Percentiles rank a stretch among this genome's conserved stretches.
These are phyloP conservation scores for Nothobranchius kuhntae DNA, from an alignment of 2,113 vertebrate genomes.

Conservation along the genomic window DNA sequence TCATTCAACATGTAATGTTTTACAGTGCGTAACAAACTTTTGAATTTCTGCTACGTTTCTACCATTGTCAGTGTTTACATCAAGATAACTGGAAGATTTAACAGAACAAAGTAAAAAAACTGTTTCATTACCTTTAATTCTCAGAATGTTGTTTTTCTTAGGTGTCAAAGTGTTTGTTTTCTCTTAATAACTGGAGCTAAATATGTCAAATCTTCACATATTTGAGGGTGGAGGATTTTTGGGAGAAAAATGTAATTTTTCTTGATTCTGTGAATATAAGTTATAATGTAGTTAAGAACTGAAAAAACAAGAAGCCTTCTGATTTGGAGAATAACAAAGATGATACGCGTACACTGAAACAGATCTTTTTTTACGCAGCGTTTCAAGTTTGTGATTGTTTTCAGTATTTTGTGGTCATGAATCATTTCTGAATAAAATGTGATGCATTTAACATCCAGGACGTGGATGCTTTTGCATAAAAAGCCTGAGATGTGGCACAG, in stretches of 20 bases:
- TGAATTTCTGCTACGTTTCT: conserved; percentile 14
- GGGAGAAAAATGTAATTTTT: not conserved
- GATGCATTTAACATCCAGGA: conserved; percentile 30
- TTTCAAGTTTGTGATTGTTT: conserved; percentile 34
- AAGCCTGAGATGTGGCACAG: not conserved
- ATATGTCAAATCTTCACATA: conserved; percentile 5
- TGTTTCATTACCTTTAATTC: conserved; percentile 35
- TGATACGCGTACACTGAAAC: conserved; percentile 19
- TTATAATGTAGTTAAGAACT: conserved; percentile 37
- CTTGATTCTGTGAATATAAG: conserved; percentile 33
- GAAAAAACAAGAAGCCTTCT: conserved; percentile 37
- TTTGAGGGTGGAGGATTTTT: conserved; percentile 30
- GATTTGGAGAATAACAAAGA: conserved; percentile 30
- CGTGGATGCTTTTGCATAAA: not conserved
- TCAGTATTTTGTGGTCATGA: conserved; percentile 60
- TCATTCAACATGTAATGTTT: not conserved
- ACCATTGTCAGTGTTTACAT: conserved; percentile 47
- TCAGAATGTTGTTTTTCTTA: conserved; percentile 52
- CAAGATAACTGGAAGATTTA: conserved; percentile 12
- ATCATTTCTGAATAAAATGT: conserved; percentile 69
- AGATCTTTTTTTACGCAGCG: conserved; percentile 40
- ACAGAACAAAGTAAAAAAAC: conserved; percentile 23
- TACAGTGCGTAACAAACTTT: not conserved
- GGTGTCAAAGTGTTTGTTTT: conserved; percentile 31
- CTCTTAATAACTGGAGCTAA: conserved; percentile 31